Evolutionary conservation across 2,797 vertebrate species (phyloP).

Genomic region (Myripristis murdjan): DNA sequence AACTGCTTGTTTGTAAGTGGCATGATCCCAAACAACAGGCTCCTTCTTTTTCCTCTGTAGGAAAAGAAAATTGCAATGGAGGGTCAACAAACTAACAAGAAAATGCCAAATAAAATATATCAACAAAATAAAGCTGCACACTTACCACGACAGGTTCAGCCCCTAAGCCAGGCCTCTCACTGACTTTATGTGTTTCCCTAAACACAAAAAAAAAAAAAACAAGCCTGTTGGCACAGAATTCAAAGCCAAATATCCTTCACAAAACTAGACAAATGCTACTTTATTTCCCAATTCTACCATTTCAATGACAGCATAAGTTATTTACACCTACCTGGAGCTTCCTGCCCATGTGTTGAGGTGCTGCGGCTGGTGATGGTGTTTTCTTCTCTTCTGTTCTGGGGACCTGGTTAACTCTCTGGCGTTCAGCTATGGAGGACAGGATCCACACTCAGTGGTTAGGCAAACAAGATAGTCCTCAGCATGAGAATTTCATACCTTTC

Average conservation of each 20-base stretch:
- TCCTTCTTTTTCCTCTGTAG: constrained; percentile 89
- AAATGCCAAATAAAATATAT: background rate
- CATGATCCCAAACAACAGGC: constrained; percentile 87
- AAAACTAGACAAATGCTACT: background rate
- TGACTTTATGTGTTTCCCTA: constrained; percentile 81
- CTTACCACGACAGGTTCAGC: constrained; percentile 80
- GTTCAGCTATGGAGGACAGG: constrained; percentile 71
- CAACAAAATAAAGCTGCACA: constrained; percentile 1
- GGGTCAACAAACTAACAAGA: background rate
- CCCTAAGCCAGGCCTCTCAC: constrained; percentile 86
- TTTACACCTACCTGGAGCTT: constrained; percentile 78
- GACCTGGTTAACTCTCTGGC: constrained; percentile 70
- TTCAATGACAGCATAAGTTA: background rate
- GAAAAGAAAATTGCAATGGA: background rate
- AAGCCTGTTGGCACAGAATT: background rate
- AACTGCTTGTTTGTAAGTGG: constrained; percentile 94
- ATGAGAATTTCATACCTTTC: background rate
- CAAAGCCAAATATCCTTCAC: background rate
- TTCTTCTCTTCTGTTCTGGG: constrained; percentile 84
- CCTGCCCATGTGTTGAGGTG: constrained; percentile 82
- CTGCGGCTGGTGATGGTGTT: constrained; percentile 73
- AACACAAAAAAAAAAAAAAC: constrained; percentile 5
- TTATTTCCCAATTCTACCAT: background rate
- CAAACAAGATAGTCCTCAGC: background rate
- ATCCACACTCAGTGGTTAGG: constrained; percentile 9